Evolutionary conservation across 2,113 vertebrate genomes (phyloP), one percentile per base, ranked within the genome.

Genomic region (Dryoscopus gambensis): DNA sequence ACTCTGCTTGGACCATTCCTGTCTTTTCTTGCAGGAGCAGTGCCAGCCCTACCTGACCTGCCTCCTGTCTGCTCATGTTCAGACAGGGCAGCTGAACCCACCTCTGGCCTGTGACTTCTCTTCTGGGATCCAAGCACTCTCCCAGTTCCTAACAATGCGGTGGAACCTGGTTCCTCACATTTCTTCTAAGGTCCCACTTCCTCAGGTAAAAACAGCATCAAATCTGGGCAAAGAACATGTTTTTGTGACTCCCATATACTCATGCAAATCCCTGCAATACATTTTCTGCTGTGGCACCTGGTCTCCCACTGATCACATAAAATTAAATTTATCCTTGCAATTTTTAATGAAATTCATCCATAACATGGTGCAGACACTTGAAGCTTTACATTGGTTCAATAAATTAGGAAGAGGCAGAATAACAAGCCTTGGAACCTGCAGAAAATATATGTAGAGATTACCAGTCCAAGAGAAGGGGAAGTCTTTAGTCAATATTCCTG

Each of bases 331-430:
- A 39, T 44, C 31, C 59, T 87, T 80, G 62, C 64, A 52, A 40
- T 89, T 70, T 78, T 95, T 75, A 74, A 40, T 80, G 17, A 56
- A 90, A 84, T 84, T 76, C 25, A 91, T 12, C 30, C 15, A 11
- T 55, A 63, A 83, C 31, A 39, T 13, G 16, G 31, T 76, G 74
- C 19, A 77, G 77, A 88, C 39, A 95, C 57, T 37, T 46, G 15
- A 90, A 82, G 63, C 73, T 84, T 87, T 69, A 52, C 25, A 75
- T 49, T 7, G 2, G 28, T 83, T 93, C 53, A 94, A 60, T 94
- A 90, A 95, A 84, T 87, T 71, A 93, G 23, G 57, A 91, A 96
- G 44, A 89, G 60, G 69, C 5, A 4, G 24, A 94, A 82, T 35
- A 75, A 83, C 9, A 84, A 88, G 46, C 20, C 57, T 92, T 68